phyloP scores from a whole-genome alignment of 2,113 vertebrate genomes.

The Illadopsis cleaveri region DNA sequence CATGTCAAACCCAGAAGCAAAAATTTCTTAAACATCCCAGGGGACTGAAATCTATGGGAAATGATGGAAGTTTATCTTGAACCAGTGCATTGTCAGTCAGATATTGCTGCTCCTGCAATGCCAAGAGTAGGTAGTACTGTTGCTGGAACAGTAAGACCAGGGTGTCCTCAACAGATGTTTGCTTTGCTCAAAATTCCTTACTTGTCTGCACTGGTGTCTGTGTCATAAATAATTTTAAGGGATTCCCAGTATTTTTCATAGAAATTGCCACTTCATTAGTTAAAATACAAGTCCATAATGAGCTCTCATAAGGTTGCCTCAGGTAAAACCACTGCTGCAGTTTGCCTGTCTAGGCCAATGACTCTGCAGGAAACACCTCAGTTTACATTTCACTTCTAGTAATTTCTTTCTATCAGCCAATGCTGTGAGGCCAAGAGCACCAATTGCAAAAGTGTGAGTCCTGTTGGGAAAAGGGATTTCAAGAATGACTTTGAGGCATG shows the following conservation, averaged over 20 bases:
- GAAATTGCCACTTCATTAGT: neutral
- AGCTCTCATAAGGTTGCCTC: neutral
- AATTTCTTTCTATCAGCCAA: neutral
- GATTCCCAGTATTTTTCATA: neutral
- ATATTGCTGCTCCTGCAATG: neutral
- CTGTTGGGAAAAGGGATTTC: neutral
- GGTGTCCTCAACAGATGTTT: neutral
- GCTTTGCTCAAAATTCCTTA: neutral
- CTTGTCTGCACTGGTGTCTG: neutral
- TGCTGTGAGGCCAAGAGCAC: neutral
- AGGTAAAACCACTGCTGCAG: neutral
- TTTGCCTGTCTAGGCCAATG: neutral
- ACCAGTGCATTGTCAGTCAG: no score
- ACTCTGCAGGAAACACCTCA: neutral
- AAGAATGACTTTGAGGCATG: accelerated
- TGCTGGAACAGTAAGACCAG: neutral
- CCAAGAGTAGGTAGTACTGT: neutral
- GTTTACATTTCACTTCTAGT: neutral
- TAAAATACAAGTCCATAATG: neutral
- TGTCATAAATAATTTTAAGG: neutral
- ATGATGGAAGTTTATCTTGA: neutral
- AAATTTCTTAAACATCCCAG: neutral
- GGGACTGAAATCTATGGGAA: neutral
- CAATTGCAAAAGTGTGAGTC: neutral
- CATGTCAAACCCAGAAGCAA: neutral